Conservation (phyloP, 2,888 invertebrate genomes). For the Vannuccia rotundouncinata region DNA sequence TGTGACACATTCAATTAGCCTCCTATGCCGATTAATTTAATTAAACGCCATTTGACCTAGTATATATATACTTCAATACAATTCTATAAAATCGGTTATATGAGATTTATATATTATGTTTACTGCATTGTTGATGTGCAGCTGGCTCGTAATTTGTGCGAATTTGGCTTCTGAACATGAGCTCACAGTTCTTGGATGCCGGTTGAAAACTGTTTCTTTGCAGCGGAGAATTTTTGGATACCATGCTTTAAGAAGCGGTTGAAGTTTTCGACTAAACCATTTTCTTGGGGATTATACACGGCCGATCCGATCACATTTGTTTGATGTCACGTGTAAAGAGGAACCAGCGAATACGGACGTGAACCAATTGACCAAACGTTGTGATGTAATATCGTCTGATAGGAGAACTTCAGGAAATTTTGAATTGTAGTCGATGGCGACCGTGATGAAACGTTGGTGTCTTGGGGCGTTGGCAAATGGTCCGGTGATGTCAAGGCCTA, state of each 20-base stretch:
- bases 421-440: conserved; percentile 24
- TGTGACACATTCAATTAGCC: too few relatives aligned
- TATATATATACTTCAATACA: too few relatives aligned
- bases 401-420: conserved; percentile 12
- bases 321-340: too few relatives aligned
- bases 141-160: conserved; percentile 4
- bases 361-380: neutral
- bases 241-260: conserved; percentile 16
- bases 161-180: conserved; percentile 11
- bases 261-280: conserved; percentile 40
- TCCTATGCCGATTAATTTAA: too few relatives aligned
- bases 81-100: too few relatives aligned
- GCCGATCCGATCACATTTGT: conserved; percentile 14
- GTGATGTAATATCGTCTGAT: neutral
- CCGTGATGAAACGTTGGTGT: conserved; percentile 22
- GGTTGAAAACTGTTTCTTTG: neutral
- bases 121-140: too few relatives aligned
- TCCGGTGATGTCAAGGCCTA: conserved; percentile 25
- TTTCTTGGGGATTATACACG: conserved; percentile 17
- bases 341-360: conserved; percentile 41
- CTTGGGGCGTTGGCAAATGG: conserved; percentile 21
- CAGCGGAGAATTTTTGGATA: conserved; percentile 2
- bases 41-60: too few relatives aligned
- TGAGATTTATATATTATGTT: too few relatives aligned
- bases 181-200: conserved; percentile 11